Evolutionary conservation across 2,888 invertebrate species (phyloP).

Genomic region (Allolobophora icterica): DNA sequence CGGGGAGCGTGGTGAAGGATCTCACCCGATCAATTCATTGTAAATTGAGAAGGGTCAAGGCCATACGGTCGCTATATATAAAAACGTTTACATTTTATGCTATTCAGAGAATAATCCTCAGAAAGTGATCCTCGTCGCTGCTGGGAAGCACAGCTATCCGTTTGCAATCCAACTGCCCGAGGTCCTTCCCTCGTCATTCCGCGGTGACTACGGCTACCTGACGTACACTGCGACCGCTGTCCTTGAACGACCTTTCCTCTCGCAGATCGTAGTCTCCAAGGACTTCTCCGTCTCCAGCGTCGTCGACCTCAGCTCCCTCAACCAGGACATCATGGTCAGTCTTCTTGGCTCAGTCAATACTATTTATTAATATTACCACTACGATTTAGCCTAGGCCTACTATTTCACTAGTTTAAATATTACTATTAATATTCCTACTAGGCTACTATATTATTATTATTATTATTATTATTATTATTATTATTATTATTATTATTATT

Average conservation of each 20-base stretch:
- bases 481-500: neutral
- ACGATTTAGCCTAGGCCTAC: too few relatives aligned
- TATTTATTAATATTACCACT: neutral
- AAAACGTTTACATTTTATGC: neutral
- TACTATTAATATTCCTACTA: neutral
- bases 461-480: neutral
- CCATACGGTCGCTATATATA: too few relatives aligned
- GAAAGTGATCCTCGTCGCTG: neutral
- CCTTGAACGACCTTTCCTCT: slow-evolving; percentile 28
- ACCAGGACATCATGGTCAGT: slow-evolving; percentile 7
- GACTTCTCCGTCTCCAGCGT: slow-evolving; percentile 2
- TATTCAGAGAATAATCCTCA: slow-evolving; percentile 1
- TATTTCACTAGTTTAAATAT: too few relatives aligned
- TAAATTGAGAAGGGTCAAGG: too few relatives aligned
- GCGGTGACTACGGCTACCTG: slow-evolving; percentile 35
- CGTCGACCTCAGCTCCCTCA: neutral
- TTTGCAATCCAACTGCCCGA: slow-evolving; percentile 39
- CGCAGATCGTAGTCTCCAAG: slow-evolving; percentile 20
- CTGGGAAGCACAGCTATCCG: slow-evolving; percentile 31
- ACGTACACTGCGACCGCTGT: slow-evolving; percentile 36
- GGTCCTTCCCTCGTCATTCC: slow-evolving; percentile 30
- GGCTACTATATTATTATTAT: neutral
- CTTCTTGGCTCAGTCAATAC: neutral
- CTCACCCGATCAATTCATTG: too few relatives aligned
- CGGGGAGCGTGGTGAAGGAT: too few relatives aligned